Base-by-base conservation (phyloP, 2,888 invertebrate species). In the Agrochola litura region DNA sequence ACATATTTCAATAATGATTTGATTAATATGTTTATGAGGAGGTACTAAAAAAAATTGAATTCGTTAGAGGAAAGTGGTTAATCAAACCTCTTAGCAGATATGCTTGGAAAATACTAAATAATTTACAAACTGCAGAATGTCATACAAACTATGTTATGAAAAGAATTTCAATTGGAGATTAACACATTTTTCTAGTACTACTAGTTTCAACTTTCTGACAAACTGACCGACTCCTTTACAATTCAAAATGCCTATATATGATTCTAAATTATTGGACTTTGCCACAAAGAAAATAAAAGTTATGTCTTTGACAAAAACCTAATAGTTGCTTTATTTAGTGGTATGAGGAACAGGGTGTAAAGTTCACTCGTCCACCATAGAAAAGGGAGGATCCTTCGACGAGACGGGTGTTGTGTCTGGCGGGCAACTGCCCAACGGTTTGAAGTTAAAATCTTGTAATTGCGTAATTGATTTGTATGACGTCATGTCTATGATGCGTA, bases 1-100 rank as follows among this genome's bases (percentile, higher is more conserved):
- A 92, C 75, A 37, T 60, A 19, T 37, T 60, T 60, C 9, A 60
- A 60, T 30, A 60, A 60, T 19, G 8, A 60, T 30, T 60, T 30
- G 8, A 60, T 30, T 16, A 16, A 30, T 30, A 3, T 16, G 60
- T 30, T 19, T 16, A 60, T 19, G 1, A 60, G 1, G 9, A 19
- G 19, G 30, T 30, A 19, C 16, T 30, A 16, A 58, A 6, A 8
- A 6, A 30, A 30, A 3, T 0, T 58, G 5, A 8, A 30, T 16
- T 30, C 8, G 25, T 58, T 30, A 16, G 25, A 30, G 16, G 16
- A 60, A 30, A 30, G 16, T 60, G 30, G 1, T 30, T 19, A 8
- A 4, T 30, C 16, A 19, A 60, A 2, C 60, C 9, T 16, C 16
- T 60, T 9, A 4, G 19, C 30, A 30, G 8, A 8, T 16, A 60